Percentiles rank a stretch among this genome's conserved stretches.
These are phyloP conservation scores for Bombyx mori DNA, from an alignment of 1,140 invertebrate genomes.

Conservation along the genomic window ASM3026992v2 NC_085116.1:11758501-11759000, in stretches of 20 bases:
- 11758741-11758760: constrained; percentile 14
- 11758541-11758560: neutral
- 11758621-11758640: constrained; percentile 44
- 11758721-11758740: constrained; percentile 46
- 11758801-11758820: constrained; percentile 42
- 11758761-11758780: constrained; percentile 53
- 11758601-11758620: constrained; percentile 27
- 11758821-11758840: constrained; percentile 62
- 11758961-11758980: constrained; percentile 59
- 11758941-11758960: constrained; percentile 67
- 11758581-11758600: neutral
- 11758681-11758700: constrained; percentile 63
- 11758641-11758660: constrained; percentile 50
- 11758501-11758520: neutral
- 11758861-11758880: constrained; percentile 34
- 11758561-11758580: neutral
- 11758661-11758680: constrained; percentile 70
- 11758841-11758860: constrained; percentile 22
- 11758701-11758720: constrained; percentile 65
- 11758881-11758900: constrained; percentile 47
- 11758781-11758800: constrained; percentile 50
- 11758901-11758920: constrained; percentile 45
- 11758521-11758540: neutral
- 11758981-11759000: constrained; percentile 54
- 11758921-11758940: constrained; percentile 66